Evolutionary conservation across 2,797 vertebrate genomes (phyloP), one percentile per base, ranked within the genome.

Genomic region (Choloepus didactylus): DNA sequence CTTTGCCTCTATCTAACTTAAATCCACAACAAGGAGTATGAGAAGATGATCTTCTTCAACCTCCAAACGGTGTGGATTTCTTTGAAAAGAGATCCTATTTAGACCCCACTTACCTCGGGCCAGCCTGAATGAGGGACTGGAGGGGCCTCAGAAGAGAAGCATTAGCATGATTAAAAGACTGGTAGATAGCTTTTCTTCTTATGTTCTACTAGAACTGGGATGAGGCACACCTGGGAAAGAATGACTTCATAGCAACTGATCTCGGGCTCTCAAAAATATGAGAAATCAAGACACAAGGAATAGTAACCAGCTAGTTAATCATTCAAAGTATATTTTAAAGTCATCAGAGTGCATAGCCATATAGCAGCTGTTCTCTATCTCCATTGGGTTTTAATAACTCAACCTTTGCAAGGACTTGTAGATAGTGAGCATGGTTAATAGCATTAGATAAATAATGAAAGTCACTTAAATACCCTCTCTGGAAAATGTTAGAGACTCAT

Each of bases 401-500:
- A 92, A 18, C 9, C 80, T 80, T 88, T 92, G n/a, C 60, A 64
- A 96, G 64, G 46, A 85, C 91, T 94, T 81, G 12, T 93, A 88
- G 69, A 93, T 76, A 90, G 81, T 38, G 11, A 91, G 31, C 41
- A 77, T 12, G 87, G 23, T 86, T 95, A 95, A 94, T 54, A 87
- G 23, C 19, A 67, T 72, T 85, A 86, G 27, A 67, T 86, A 86
- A 92, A 73, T 93, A 93, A 67, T n/a, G 23, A 54, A 94, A 94
- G 41, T 84, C 83, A 88, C 54, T 56, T 38, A 93, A 94, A 89
- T 93, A 62, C 9, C 59, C 89, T 67, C 54, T 92, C 81, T 89
- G 95, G 85, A 96, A 88, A 96, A 84, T 83, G 70, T 90, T 93
- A 94, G 49, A 80, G 76, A 93, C 16, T 87, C 46, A 79, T 87